phyloP scores from a whole-genome alignment of 1,140 invertebrate species.

The Achatina immaculata region DNA sequence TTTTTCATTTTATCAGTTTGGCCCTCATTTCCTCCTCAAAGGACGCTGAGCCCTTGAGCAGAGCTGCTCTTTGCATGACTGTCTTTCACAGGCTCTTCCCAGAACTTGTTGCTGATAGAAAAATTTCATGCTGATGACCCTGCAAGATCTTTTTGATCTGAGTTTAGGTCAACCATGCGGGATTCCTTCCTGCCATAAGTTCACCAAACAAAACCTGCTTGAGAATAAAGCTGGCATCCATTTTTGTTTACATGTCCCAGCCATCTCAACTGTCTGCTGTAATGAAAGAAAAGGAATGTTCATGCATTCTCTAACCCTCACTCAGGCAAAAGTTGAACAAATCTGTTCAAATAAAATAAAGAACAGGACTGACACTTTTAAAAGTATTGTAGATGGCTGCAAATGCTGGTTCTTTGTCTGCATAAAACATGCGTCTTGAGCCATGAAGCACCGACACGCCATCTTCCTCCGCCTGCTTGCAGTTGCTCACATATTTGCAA shows the following conservation, averaged over 20 bases:
- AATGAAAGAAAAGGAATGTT: neutral
- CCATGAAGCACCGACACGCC: slow-evolving; percentile 91
- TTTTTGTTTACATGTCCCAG: neutral
- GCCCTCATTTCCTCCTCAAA: no score
- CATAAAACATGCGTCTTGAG: slow-evolving; percentile 87
- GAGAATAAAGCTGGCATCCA: no score
- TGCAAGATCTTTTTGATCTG: no score
- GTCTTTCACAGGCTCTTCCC: no score
- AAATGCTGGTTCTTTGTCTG: slow-evolving; percentile 88
- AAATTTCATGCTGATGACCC: no score
- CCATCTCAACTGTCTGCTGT: neutral
- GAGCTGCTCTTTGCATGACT: no score
- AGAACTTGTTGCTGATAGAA: no score
- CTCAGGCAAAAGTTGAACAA: neutral
- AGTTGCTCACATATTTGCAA: slow-evolving; percentile 91
- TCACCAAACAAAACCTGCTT: no score
- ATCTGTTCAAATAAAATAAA: neutral
- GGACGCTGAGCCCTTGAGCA: no score
- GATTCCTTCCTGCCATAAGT: no score
- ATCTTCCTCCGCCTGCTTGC: slow-evolving; percentile 80
- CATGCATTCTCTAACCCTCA: neutral
- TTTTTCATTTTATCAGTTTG: no score
- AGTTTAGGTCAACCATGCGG: no score
- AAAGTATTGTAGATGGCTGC: slow-evolving; percentile 82
- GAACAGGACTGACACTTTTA: slow-evolving; percentile 73